phyloP scores from a whole-genome alignment of 2,888 invertebrate species.

The Amaurobius ferox region DNA sequence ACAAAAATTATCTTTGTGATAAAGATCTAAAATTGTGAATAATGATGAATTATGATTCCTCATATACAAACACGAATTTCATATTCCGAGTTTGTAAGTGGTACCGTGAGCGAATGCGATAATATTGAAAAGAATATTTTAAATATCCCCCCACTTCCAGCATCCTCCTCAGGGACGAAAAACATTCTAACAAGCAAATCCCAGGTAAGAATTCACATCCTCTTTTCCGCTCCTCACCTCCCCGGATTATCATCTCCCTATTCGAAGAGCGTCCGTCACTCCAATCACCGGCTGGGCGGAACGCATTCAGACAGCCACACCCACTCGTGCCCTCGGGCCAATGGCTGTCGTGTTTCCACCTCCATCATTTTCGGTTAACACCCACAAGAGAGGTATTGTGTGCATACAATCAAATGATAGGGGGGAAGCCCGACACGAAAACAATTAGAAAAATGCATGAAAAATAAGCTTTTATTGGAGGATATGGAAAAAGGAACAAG shows the following conservation, averaged over 20 bases:
- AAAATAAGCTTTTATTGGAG: background rate
- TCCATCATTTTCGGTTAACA: background rate
- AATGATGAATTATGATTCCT: no score
- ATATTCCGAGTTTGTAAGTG: no score
- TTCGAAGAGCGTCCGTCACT: background rate
- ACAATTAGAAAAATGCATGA: background rate
- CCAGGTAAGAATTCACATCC: background rate
- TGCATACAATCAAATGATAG: background rate
- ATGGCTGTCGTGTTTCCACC: background rate
- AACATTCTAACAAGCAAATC: background rate
- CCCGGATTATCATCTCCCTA: background rate
- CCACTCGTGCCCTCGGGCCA: background rate
- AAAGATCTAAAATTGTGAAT: no score
- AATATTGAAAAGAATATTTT: no score
- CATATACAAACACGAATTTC: no score
- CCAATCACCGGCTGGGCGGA: background rate
- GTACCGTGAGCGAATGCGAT: no score
- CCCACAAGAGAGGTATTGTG: background rate
- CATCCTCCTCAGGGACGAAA: background rate
- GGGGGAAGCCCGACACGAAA: background rate
- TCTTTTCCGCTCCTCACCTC: background rate
- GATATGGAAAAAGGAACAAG: no score
- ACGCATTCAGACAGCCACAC: background rate
- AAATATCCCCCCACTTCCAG: no score
- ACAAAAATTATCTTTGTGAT: no score